Evolutionary conservation across 2,797 vertebrate species (phyloP).

Genomic region (Enteromius unitaeniatus): DNA sequence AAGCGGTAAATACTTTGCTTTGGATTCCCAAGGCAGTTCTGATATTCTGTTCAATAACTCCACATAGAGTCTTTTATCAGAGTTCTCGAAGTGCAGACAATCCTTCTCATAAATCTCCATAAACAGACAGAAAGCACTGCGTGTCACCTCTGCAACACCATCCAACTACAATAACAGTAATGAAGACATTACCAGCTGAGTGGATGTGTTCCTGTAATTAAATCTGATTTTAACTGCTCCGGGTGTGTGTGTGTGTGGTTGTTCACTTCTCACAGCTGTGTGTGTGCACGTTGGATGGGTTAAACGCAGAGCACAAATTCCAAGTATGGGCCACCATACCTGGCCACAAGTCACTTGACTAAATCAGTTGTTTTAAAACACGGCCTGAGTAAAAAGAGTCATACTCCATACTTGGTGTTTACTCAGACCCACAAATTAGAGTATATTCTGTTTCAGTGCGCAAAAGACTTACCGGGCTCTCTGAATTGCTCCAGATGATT

Average conservation of each 20-base stretch:
- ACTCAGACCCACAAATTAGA: not conserved
- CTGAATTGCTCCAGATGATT: slow-evolving; percentile 85
- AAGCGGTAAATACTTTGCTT: slow-evolving; percentile 84
- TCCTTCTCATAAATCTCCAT: slow-evolving; percentile 84
- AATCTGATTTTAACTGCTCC: not conserved
- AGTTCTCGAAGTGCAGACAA: slow-evolving; percentile 75
- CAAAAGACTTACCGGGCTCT: slow-evolving; percentile 81
- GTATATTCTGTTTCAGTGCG: not conserved
- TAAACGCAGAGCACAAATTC: too few relatives aligned
- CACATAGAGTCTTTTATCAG: slow-evolving; percentile 74
- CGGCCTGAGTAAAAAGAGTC: not conserved
- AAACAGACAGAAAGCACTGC: slow-evolving; percentile 78
- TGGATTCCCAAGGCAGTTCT: slow-evolving; percentile 84
- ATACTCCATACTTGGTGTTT: not conserved
- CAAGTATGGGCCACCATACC: too few relatives aligned
- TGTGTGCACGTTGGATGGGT: too few relatives aligned
- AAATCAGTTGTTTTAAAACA: not conserved
- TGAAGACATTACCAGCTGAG: not conserved
- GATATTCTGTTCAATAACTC: slow-evolving; percentile 76
- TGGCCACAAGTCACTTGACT: too few relatives aligned
- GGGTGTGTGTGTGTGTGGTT: too few relatives aligned
- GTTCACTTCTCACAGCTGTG: too few relatives aligned
- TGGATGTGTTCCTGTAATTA: not conserved
- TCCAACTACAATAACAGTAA: slow-evolving; percentile 76
- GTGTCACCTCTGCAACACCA: slow-evolving; percentile 81